Evolutionary conservation across 2,113 vertebrate genomes (phyloP), one percentile per base, ranked within the genome.

Genomic region (Aplodontia rufa): DNA sequence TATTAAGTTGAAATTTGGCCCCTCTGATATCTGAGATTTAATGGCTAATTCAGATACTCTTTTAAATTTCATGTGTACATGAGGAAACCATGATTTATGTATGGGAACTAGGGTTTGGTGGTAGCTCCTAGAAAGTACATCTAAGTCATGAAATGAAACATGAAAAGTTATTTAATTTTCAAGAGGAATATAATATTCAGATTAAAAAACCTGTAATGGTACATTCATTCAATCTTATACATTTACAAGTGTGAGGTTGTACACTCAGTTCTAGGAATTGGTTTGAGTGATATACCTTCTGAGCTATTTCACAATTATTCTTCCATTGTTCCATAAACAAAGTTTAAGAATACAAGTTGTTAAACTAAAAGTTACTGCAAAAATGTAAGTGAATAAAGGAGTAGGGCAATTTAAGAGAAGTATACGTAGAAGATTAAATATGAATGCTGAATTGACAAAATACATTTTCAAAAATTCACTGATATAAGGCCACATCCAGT

Each of bases 361-460:
- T 96, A 96, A 95, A 79, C 55, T 92, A 75, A 91, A 97, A 95
- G 92, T 92, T 95, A 85, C 45, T 47, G 4, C 71, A 95, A 82
- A 82, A 85, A 94, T 87, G n/a, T 58, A 93, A 97, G 45, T 49
- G n/a, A 79, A 78, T 79, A 88, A 91, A 95, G 62, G 45, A 66
- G 32, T 40, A 71, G 45, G 68, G 26, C 8, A 45, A 91, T 88
- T 90, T 95, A 60, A 75, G 75, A 81, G 42, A 51, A 87, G 75
- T 60, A 68, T 37, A 47, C 32, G 78, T 81, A 86, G 78, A 88
- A 74, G 40, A 74, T 55, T 83, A 82, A 94, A 47, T 64, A 68
- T 71, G 64, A 96, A 88, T 74, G 60, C 17, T 45, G 16, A 92
- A 74, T 85, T 64, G 80, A 14, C 76, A 87, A 95, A 95, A 92